These are phyloP conservation scores for Lycocerus yunnanus DNA, from an alignment of 2,888 invertebrate species.

Conservation along the genomic window DNA sequence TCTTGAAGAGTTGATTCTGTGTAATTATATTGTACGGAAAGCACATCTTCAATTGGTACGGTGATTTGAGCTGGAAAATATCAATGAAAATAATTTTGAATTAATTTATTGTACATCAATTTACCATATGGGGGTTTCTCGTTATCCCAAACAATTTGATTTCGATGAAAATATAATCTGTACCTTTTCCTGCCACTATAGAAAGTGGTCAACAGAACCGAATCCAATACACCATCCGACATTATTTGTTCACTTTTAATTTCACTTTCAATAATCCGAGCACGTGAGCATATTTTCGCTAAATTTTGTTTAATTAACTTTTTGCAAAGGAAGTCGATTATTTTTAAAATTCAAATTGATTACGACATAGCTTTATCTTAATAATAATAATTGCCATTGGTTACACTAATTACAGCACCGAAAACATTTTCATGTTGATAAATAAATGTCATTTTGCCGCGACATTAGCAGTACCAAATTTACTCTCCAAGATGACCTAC, in stretches of 20 bases:
- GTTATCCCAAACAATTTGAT: slow-evolving; percentile 67
- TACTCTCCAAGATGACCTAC: not conserved
- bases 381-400: not conserved
- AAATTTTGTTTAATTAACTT: not conserved
- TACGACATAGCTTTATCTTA: not conserved
- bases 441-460: not conserved
- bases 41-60: slow-evolving; percentile 62
- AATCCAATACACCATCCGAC: slow-evolving; percentile 31
- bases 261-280: not conserved
- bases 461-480: not conserved
- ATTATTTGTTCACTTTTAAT: not conserved
- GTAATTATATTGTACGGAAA: slow-evolving; percentile 59
- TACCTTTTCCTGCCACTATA: slow-evolving; percentile 65
- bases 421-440: not conserved
- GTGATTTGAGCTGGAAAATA: slow-evolving; percentile 58
- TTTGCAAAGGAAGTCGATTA: not conserved
- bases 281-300: not conserved
- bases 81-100: slow-evolving; percentile 8
- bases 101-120: slow-evolving; percentile 35
- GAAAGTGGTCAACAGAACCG: slow-evolving; percentile 59
- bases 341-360: not conserved
- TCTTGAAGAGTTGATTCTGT: slow-evolving; percentile 52
- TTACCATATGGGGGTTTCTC: slow-evolving; percentile 62
- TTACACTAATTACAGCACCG: not conserved
- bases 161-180: slow-evolving; percentile 66